These are phyloP conservation scores for Diadegma fenestrale DNA, from an alignment of 2,888 invertebrate genomes.

Conservation along the genomic window DNA sequence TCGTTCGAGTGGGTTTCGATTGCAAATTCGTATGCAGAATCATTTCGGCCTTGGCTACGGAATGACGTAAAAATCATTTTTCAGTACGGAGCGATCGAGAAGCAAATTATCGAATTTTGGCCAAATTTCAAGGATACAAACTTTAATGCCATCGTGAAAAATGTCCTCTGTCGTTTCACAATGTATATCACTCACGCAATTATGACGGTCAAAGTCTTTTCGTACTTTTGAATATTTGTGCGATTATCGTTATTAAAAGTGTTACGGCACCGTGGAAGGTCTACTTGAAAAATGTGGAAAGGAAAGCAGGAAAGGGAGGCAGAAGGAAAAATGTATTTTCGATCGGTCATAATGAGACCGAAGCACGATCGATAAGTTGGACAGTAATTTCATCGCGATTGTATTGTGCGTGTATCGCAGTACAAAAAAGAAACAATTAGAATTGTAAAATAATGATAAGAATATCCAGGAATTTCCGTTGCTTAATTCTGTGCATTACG, in stretches of 20 bases:
- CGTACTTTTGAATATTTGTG: constrained; percentile 28
- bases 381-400: constrained; percentile 57
- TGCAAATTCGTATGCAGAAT: background rate
- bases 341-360: constrained; percentile 29
- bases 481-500: constrained; percentile 7
- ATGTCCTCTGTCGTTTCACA: background rate
- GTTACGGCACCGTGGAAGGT: constrained; percentile 6
- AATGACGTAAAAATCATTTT: background rate
- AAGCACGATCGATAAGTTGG: constrained; percentile 60
- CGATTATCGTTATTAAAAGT: constrained; percentile 33
- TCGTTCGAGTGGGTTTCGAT: background rate
- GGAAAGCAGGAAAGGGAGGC: background rate
- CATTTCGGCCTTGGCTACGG: background rate
- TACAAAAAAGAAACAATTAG: constrained; percentile 11
- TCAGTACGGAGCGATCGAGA: background rate
- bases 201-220: constrained; percentile 22
- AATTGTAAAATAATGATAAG: background rate
- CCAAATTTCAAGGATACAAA: background rate
- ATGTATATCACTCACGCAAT: constrained; percentile 8
- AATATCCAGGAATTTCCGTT: constrained; percentile 35
- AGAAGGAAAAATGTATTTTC: constrained; percentile 16
- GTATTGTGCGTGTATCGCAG: constrained; percentile 59
- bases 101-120: background rate
- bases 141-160: background rate
- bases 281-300: background rate